Evolutionary conservation across 1,140 invertebrate genomes (phyloP), one percentile per base, ranked within the genome.

Genomic region (Cotesia glomerata): DNA sequence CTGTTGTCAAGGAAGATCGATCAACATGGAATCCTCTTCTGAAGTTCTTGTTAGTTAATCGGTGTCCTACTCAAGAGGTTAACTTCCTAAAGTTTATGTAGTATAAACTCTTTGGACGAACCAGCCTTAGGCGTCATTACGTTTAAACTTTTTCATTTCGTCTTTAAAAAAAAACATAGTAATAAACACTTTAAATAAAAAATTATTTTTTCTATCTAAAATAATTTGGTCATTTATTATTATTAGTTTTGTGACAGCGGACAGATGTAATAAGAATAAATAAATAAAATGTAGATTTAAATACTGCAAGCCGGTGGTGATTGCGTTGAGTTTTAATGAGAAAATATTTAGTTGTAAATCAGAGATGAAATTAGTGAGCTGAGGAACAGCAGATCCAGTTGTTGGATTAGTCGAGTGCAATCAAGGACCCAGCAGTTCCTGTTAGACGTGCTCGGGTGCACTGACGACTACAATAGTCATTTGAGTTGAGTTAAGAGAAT

Each of bases 271-370:
- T 26, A 61, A 61, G 32, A 34, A 61, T 61, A 26, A 32, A 32
- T 61, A 13, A 18, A 26, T 11, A 13, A 26, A 16, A 58, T 26
- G 54, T 26, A 3, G 3, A 58, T 16, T 32, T 32, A 32, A 61
- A 32, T 26, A 26, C 26, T 26, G 26, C 26, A 26, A 26, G 3
- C 26, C 26, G 26, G 26, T 32, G 5, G 59, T 13, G 59, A 58
- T 16, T 58, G 54, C 14, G 13, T n/a, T 58, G 39, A 58, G 59
- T 61, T 61, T 18, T 61, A 61, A 61, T 61, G 59, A 34, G 18
- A 35, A 32, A 61, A 61, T 61, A 61, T 61, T 61, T 61, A 32
- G 59, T 61, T 32, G 59, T 32, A 61, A 61, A 61, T 61, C 32
- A 61, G 32, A 61, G 59, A 32, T 18, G 18, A 26, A 26, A 14